Evolutionary conservation across 2,113 vertebrate genomes (phyloP).

Genomic region (Patagioenas fasciata): DNA sequence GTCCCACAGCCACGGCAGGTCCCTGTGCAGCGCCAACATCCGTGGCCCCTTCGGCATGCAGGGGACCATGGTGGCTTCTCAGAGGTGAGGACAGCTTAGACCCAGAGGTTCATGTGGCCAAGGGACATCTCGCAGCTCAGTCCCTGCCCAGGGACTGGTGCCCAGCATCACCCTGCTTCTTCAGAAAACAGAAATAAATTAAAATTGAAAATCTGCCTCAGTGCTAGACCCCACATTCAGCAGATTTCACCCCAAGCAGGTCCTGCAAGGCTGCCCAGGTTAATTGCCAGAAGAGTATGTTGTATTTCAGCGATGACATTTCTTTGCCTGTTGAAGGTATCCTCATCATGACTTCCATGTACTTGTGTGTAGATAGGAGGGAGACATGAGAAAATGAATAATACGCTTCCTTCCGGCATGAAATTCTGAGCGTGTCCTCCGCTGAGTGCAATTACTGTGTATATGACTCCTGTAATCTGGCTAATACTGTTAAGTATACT

Average conservation of each 20-base stretch:
- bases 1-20: accelerated
- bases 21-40: accelerated
- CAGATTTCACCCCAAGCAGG: not conserved
- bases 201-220: not conserved
- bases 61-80: not conserved
- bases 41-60: accelerated
- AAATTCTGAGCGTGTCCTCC: constrained; percentile 19
- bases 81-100: not conserved
- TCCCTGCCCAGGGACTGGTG: accelerated
- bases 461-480: constrained; percentile 55
- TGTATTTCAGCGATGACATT: not conserved
- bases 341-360: not conserved
- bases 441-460: constrained; percentile 30
- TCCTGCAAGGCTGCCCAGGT: not conserved
- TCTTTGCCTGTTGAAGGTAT: not conserved
- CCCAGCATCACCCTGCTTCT: not conserved
- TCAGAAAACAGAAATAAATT: not conserved
- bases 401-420: not conserved
- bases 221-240: not conserved
- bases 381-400: constrained; percentile 23
- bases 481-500: constrained; percentile 57
- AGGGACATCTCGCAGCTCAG: not conserved
- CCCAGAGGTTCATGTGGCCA: not conserved
- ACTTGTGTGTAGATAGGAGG: not conserved
- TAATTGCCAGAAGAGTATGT: not conserved